Percentiles rank a stretch among this genome's conserved stretches.
Evolutionary conservation across 2,888 invertebrate species (phyloP).

Genomic region (Vandiemenella viatica): DNA sequence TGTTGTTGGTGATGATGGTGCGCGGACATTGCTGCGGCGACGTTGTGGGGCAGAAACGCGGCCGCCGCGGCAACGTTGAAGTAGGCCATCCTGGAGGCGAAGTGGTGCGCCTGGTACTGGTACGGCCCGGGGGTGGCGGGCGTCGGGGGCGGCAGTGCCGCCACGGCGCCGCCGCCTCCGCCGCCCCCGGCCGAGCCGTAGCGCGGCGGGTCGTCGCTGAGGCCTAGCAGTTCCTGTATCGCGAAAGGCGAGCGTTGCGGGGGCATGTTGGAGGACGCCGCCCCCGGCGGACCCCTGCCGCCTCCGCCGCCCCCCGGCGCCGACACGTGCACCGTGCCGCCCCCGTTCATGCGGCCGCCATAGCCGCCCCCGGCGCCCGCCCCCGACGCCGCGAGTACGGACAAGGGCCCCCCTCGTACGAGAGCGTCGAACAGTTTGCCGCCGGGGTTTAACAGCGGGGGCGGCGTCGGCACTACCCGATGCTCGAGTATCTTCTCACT

Average conservation of each 20-base stretch:
- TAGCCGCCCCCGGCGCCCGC: no score
- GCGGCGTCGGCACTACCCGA: no score
- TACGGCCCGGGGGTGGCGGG: constrained; percentile 41
- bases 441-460: no score
- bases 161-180: constrained; percentile 1
- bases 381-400: no score
- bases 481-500: no score
- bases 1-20: not conserved
- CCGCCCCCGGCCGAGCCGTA: constrained; percentile 7
- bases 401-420: no score
- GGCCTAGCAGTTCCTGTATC: constrained; percentile 74
- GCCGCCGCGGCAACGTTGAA: constrained; percentile 87
- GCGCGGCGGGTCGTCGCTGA: constrained; percentile 9
- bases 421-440: no score
- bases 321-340: not conserved
- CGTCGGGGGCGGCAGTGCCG: constrained; percentile 23
- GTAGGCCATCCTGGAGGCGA: constrained; percentile 54
- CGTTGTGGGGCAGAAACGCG: constrained; percentile 59
- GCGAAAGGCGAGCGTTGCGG: constrained; percentile 77
- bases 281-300: not conserved
- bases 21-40: constrained; percentile 19
- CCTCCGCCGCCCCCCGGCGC: not conserved
- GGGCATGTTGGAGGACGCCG: not conserved
- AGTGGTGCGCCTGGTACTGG: constrained; percentile 34
- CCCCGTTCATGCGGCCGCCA: not conserved